Conservation (phyloP, 2,113 vertebrate species). For the Copsychus sechellarum region DNA sequence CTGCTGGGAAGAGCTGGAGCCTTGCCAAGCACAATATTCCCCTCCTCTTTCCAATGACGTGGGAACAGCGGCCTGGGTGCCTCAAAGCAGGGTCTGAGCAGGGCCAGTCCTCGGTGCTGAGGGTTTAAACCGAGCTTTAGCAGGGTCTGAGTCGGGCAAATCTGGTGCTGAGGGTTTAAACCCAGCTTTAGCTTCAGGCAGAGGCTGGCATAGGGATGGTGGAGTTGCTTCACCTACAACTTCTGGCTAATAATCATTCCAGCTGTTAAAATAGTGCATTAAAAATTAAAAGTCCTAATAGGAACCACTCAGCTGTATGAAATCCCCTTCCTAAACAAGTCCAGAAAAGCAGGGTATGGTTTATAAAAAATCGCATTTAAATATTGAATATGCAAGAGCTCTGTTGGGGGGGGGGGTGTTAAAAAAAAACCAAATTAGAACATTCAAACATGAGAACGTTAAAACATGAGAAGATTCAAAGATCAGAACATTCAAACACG, state of each 20-base stretch:
- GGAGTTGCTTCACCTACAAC: not conserved
- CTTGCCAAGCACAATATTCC: constrained; percentile 38
- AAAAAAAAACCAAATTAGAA: not conserved
- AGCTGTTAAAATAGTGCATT: not conserved
- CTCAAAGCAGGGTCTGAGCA: not conserved
- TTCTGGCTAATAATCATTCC: not conserved
- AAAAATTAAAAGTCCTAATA: not conserved
- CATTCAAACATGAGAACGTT: no score
- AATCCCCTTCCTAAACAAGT: not conserved
- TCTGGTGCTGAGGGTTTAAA: not conserved
- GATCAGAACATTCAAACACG: no score
- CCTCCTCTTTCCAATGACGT: constrained; percentile 29
- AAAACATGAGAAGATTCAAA: not conserved
- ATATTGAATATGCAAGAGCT: not conserved
- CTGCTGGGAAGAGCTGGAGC: not conserved
- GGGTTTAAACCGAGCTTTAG: not conserved
- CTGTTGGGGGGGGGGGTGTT: no score
- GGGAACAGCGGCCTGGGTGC: not conserved
- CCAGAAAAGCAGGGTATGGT: not conserved
- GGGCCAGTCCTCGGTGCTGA: not conserved
- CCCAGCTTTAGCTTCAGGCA: not conserved
- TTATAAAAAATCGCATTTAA: not conserved
- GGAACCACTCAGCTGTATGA: not conserved
- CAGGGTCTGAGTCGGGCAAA: not conserved
- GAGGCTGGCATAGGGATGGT: not conserved